Conservation (phyloP, 2,888 invertebrate species). For the Callyntrura sp. region DNA sequence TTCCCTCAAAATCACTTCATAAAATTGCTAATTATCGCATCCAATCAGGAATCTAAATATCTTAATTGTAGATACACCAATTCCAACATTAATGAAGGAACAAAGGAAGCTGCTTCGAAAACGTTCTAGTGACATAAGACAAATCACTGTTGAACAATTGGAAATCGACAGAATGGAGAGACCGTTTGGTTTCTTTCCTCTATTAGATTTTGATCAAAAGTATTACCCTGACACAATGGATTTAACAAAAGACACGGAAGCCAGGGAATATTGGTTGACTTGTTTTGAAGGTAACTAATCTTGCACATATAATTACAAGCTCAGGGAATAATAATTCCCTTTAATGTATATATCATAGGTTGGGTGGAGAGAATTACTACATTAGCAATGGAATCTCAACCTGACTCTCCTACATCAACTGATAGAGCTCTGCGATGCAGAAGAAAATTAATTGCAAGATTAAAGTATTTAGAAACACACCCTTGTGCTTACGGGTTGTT, state of each 20-base stretch:
- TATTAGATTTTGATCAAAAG: slow-evolving; percentile 91
- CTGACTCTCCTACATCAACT: slow-evolving; percentile 90
- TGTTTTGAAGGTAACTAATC: slow-evolving; percentile 91
- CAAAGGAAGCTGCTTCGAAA: slow-evolving; percentile 55
- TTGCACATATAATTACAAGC: no score
- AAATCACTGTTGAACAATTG: slow-evolving; percentile 86
- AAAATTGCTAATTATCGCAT: no score
- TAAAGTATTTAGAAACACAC: slow-evolving; percentile 91
- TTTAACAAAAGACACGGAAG: slow-evolving; percentile 93
- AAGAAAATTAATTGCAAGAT: slow-evolving; percentile 92
- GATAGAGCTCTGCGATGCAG: slow-evolving; percentile 93
- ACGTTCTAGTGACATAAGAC: slow-evolving; percentile 68
- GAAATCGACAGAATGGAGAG: slow-evolving; percentile 88
- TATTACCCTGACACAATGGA: slow-evolving; percentile 98
- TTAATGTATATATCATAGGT: no score
- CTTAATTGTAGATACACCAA: background rate
- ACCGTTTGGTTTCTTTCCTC: slow-evolving; percentile 89
- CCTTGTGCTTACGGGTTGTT: slow-evolving; percentile 94
- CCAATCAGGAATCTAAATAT: background rate
- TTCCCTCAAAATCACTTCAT: no score
- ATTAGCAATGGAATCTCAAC: slow-evolving; percentile 93
- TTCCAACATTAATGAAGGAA: background rate
- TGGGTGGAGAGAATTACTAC: slow-evolving; percentile 94
- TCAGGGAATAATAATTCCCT: no score
- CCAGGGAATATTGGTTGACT: slow-evolving; percentile 95